Evolutionary conservation across 2,113 vertebrate genomes (phyloP).

Genomic region (Rallus limicola): DNA sequence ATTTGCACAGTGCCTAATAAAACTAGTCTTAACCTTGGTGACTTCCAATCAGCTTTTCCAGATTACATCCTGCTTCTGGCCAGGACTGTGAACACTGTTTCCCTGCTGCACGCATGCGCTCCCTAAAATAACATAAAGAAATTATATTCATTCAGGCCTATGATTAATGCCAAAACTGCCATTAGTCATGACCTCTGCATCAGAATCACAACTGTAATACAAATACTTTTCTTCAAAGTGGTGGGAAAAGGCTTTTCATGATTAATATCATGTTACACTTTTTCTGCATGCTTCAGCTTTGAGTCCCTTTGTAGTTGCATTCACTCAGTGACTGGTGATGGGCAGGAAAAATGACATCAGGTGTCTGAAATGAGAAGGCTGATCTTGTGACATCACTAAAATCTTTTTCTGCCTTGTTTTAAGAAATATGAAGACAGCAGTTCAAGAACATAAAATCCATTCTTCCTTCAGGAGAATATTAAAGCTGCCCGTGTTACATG

Average conservation of each 20-base stretch:
- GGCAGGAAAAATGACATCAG: not conserved
- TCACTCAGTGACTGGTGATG: not conserved
- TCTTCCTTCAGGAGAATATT: not conserved
- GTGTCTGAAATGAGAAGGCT: not conserved
- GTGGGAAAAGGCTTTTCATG: rapidly evolving
- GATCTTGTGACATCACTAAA: not conserved
- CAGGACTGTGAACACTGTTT: not conserved
- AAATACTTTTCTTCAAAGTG: not conserved
- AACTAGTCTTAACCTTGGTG: not conserved
- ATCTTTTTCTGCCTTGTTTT: not conserved
- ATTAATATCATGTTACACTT: not conserved
- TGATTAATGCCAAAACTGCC: not conserved
- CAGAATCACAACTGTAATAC: not conserved
- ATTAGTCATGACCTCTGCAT: not conserved
- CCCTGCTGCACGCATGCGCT: not conserved
- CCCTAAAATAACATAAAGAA: not conserved
- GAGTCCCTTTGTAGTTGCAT: not conserved
- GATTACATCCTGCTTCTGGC: not conserved
- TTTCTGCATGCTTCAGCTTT: not conserved
- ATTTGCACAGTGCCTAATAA: not conserved
- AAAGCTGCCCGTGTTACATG: not conserved
- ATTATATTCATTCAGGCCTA: not conserved
- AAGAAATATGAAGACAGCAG: not conserved
- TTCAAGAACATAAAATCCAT: not conserved
- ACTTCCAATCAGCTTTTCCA: not conserved